Percentiles rank a stretch among this genome's conserved stretches.
These are phyloP conservation scores for Lycodopsis pacificus DNA, from an alignment of 2,797 vertebrate species.

Conservation along the genomic window DNA sequence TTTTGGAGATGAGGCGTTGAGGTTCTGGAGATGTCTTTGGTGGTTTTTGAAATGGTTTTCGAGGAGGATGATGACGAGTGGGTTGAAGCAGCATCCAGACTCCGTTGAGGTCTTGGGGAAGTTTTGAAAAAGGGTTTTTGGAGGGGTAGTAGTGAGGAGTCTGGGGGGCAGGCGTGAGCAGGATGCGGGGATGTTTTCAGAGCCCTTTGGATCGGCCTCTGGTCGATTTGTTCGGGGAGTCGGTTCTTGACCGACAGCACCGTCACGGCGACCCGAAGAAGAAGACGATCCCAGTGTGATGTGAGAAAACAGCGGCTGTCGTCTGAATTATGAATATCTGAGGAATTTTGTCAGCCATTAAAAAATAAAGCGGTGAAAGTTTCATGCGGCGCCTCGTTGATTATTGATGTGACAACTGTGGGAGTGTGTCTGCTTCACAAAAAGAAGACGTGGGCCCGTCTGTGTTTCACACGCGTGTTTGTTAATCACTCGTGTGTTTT, in stretches of 20 bases:
- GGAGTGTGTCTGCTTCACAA: slow-evolving; percentile 7
- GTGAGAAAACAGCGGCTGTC: slow-evolving; percentile 77
- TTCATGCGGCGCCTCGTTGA: slow-evolving; percentile 74
- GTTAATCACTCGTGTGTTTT: slow-evolving; percentile 10
- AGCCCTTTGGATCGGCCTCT: slow-evolving; percentile 3
- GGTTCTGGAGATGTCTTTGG: not conserved
- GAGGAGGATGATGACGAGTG: not conserved
- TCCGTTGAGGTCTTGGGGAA: not conserved
- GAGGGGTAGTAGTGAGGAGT: not conserved
- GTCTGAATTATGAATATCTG: slow-evolving; percentile 85
- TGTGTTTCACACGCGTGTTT: slow-evolving; percentile 7
- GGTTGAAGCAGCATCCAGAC: not conserved
- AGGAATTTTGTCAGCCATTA: slow-evolving; percentile 85
- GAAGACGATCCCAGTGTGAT: slow-evolving; percentile 62
- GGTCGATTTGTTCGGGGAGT: not conserved
- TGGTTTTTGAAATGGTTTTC: not conserved
- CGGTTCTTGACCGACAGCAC: not conserved
- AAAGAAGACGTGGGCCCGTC: not conserved
- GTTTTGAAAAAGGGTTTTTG: not conserved
- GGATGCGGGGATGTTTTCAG: slow-evolving; percentile 22
- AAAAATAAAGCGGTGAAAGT: slow-evolving; percentile 84
- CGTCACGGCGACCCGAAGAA: slow-evolving; percentile 47
- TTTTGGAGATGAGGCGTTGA: not conserved
- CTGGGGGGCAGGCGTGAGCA: not conserved
- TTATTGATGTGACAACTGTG: slow-evolving; percentile 82